Evolutionary conservation across 1,140 invertebrate species (phyloP), one percentile per base, ranked within the genome.

Genomic region (Temnothorax curvispinosus): DNA sequence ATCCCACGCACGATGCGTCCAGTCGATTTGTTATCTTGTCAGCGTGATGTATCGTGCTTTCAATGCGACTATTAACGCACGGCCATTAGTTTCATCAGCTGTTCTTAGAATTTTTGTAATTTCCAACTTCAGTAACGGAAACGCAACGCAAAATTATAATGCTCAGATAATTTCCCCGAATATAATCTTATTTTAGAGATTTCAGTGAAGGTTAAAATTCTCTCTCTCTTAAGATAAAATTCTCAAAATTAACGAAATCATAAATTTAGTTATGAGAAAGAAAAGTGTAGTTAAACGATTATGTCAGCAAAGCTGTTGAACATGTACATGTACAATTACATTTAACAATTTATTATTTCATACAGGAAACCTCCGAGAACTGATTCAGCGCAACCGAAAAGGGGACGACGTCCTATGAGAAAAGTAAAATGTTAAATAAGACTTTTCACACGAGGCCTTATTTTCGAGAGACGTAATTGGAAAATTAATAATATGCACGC

Each of bases 1-100:
- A 81, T 81, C 78, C 78, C 78, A 82, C 50, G 65, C 65, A 27
- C 38, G 84, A 86, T 90, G 67, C 78, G 85, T 78, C 86, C 88
- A 85, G 76, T 84, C 58, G 89, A 92, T 88, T 93, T 89, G 92
- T 92, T 93, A 92, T 92, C 91, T 92, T 90, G 90, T 93, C 92
- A 91, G 89, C 60, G 64, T 89, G 86, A 93, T 91, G 56, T 89
- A 92, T 93, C 67, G 87, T 78, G 72, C 52, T 82, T 77, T 82
- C 78, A 56, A 85, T 75, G 44, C 35, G 32, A 13, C 85, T 88
- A 77, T 82, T 85, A 82, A 52, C 27, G 13, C 50, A 32, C 50
- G 50, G 5, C 32, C 74, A 13, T 87, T 82, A 62, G 76, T n/a
- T 77, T 64, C 72, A 50, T 84, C 81, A 52, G 56, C 27, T 77